Evolutionary conservation across 2,797 vertebrate genomes (phyloP).

Genomic region (Coilia nasus): DNA sequence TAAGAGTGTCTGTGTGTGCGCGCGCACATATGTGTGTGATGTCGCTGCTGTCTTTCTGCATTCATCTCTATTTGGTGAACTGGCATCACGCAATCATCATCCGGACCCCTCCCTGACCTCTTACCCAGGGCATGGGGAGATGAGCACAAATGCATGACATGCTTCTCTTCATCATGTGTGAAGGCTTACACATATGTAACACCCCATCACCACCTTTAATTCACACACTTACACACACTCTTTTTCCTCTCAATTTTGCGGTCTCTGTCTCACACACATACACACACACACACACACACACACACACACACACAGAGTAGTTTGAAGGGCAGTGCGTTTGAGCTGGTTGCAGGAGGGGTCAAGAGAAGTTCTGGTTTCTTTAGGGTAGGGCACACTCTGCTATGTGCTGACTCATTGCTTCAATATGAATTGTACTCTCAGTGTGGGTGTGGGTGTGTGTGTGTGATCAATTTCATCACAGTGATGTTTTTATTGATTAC

Average conservation of each 20-base stretch:
- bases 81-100: background rate
- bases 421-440: background rate
- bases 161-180: no score
- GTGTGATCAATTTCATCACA: background rate
- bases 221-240: background rate
- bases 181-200: no score
- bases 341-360: background rate
- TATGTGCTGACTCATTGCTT: background rate
- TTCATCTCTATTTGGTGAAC: background rate
- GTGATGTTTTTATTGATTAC: background rate
- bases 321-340: background rate
- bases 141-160: background rate
- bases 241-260: no score
- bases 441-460: background rate
- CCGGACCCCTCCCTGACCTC: background rate
- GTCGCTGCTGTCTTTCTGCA: background rate
- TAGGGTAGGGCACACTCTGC: background rate
- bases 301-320: background rate
- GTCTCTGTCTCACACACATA: slow-evolving; percentile 5
- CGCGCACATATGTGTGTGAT: background rate
- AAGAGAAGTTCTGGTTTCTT: background rate
- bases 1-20: background rate
- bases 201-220: no score
- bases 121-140: background rate
- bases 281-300: slow-evolving; percentile 6